These are phyloP conservation scores for Acomys russatus DNA, from an alignment of 2,797 vertebrate genomes.

Conservation along the genomic window DNA sequence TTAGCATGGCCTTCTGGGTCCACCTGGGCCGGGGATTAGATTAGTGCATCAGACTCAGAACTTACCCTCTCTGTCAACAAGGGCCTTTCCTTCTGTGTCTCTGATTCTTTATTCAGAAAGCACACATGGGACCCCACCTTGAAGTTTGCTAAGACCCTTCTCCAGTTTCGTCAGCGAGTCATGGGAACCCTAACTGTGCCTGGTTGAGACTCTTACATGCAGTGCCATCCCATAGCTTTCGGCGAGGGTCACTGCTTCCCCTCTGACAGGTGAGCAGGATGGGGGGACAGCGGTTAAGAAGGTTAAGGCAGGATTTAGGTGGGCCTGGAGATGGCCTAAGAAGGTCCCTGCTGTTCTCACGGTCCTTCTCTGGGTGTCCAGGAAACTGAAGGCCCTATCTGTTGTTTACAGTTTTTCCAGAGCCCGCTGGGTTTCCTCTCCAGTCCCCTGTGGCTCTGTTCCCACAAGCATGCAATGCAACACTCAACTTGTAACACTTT, in stretches of 20 bases:
- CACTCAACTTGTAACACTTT: fast-evolving
- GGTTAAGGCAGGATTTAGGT: too few species aligned
- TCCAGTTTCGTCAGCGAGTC: too few species aligned
- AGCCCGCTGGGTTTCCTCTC: not conserved
- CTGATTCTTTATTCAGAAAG: not conserved
- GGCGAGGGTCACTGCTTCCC: too few species aligned
- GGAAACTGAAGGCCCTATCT: not conserved
- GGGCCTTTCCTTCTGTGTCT: not conserved
- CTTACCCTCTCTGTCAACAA: fast-evolving
- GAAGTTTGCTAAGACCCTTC: not conserved
- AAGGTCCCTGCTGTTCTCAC: fast-evolving
- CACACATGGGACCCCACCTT: too few species aligned
- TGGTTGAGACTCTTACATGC: fast-evolving
- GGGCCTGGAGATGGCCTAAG: not conserved
- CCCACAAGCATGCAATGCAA: too few species aligned
- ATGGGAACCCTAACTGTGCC: not conserved
- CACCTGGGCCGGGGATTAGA: not conserved
- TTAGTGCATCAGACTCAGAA: fast-evolving
- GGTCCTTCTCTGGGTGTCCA: too few species aligned
- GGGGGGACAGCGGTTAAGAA: not conserved
- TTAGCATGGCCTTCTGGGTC: not conserved
- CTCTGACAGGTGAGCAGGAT: not conserved
- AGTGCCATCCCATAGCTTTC: fast-evolving
- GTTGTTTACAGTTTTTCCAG: not conserved
- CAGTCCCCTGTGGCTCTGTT: not conserved